phyloP scores from a whole-genome alignment of 2,113 vertebrate species.

The Urocitellus parryii region DNA sequence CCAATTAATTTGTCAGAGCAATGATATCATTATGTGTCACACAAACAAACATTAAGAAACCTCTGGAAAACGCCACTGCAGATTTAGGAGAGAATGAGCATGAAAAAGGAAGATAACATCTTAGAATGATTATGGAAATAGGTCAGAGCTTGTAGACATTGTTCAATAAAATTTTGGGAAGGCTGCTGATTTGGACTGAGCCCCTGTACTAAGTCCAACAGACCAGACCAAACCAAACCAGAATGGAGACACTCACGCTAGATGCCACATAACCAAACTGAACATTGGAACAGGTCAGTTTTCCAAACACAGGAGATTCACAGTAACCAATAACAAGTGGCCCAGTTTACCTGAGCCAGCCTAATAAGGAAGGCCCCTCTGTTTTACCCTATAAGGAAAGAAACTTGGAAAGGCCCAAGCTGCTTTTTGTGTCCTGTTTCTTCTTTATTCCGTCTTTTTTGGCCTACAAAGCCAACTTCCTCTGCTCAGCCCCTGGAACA shows the following conservation, averaged over 20 bases:
- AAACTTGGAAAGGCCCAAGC: background rate
- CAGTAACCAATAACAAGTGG: background rate
- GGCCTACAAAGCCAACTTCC: background rate
- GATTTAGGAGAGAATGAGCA: background rate
- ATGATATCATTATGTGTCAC: background rate
- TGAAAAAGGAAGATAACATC: background rate
- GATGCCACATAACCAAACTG: background rate
- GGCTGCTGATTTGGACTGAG: background rate
- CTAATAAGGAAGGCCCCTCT: background rate
- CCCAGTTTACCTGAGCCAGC: background rate
- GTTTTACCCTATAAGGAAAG: background rate
- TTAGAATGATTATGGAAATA: background rate
- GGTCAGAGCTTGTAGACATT: background rate
- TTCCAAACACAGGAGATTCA: background rate
- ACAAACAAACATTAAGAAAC: too few relatives aligned
- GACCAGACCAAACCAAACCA: background rate
- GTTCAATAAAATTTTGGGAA: background rate
- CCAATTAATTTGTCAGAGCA: background rate
- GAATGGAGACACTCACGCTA: background rate
- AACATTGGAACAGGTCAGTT: background rate
- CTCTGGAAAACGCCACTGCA: background rate
- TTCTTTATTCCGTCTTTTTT: background rate
- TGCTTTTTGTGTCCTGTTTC: background rate
- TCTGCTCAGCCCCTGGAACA: background rate
- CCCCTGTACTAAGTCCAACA: background rate